Conservation (phyloP, 2,797 vertebrate genomes). For the Toxotes lorentzi region DNA sequence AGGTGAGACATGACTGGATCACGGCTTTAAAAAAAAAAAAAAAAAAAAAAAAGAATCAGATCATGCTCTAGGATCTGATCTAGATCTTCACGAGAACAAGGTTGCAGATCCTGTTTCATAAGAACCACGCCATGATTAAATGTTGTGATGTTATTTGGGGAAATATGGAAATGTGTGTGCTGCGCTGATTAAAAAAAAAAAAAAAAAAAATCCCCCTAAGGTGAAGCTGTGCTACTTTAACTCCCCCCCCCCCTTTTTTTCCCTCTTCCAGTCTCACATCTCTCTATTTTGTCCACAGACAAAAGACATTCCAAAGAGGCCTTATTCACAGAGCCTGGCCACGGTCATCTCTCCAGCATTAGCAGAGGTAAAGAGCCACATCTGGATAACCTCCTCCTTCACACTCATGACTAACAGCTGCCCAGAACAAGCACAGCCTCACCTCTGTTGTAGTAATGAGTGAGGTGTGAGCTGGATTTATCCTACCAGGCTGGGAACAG, state of each 20-base stretch:
- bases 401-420: neutral
- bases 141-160: slow-evolving; percentile 4
- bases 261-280: neutral
- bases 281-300: slow-evolving; percentile 73
- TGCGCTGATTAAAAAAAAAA: slow-evolving; percentile 8
- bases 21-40: neutral
- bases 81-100: neutral
- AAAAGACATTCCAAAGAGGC: slow-evolving; percentile 93
- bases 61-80: neutral
- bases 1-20: slow-evolving; percentile 78
- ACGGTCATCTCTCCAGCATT: slow-evolving; percentile 95
- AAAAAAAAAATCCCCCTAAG: slow-evolving; percentile 1
- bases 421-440: too few species aligned
- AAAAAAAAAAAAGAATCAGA: neutral
- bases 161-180: neutral
- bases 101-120: neutral
- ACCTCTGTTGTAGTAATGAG: too few species aligned
- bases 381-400: neutral
- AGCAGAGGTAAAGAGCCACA: slow-evolving; percentile 89
- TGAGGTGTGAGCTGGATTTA: too few species aligned
- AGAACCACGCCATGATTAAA: neutral
- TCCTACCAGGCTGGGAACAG: too few species aligned
- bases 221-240: slow-evolving; percentile 16
- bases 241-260: neutral
- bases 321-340: slow-evolving; percentile 94